Evolutionary conservation across 2,113 vertebrate genomes (phyloP), one percentile per base, ranked within the genome.

Genomic region (Alectura lathami): DNA sequence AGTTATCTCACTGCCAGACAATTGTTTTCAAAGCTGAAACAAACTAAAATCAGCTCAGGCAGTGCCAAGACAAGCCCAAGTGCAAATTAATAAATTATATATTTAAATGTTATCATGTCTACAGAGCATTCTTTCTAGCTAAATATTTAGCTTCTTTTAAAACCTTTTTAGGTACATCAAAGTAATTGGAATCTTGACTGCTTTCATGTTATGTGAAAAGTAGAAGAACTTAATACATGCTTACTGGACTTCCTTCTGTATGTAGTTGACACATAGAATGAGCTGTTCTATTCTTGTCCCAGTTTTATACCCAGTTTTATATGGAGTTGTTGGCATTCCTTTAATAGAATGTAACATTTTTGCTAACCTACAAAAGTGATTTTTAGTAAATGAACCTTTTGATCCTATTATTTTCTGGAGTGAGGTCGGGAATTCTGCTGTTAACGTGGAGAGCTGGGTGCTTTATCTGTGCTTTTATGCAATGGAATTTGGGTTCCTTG

Each of bases 111-210:
- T 56, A 90, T 77, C 38, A 23, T 45, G 56, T 36, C 42, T 85
- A 26, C 34, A 64, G 50, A 86, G 16, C 15, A 29, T 83, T 95
- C 51, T 86, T 47, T 91, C 48, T 87, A 91, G 78, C 50, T 54
- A 93, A 92, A 89, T 92, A 86, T 84, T 91, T 88, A 88, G 11
- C 73, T 81, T 86, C 62, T 67, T 78, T 15, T 59, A 56, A 29
- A 62, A 74, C 29, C 45, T 17, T 57, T 83, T 83, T 51, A 88
- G 84, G 85, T 40, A 60, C 30, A 26, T 24, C 51, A 17, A 66
- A 62, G 20, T 88, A 80, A 29, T 30, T 91, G 88, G 43, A 29
- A 77, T 94, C 56, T 78, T 88, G 74, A 38, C 62, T 74, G 30
- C 40, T 68, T n/a, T 91, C 13, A 36, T 50, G 32, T 63, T 43